These are phyloP conservation scores for Vesta saturnalis DNA, from an alignment of 2,888 invertebrate genomes.

Conservation along the genomic window DNA sequence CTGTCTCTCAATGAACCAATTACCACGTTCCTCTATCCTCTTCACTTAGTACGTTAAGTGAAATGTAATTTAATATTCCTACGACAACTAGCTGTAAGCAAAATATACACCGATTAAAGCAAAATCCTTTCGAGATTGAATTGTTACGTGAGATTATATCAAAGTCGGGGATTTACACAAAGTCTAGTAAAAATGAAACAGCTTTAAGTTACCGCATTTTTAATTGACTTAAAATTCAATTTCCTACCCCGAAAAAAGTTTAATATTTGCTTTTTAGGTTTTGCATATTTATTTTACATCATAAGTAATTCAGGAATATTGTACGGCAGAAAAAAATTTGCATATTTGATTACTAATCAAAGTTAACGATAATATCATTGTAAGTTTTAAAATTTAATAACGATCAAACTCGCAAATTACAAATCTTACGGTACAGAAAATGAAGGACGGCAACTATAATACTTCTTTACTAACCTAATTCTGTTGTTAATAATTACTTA, in stretches of 20 bases:
- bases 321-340: conserved; percentile 1
- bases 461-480: too few relatives aligned
- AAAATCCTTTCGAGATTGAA: not conserved
- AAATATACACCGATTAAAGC: not conserved
- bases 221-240: conserved; percentile 1
- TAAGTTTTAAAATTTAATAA: too few relatives aligned
- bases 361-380: too few relatives aligned
- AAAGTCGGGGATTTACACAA: conserved; percentile 1
- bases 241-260: not conserved
- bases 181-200: not conserved
- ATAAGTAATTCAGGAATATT: not conserved
- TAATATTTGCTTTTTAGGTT: not conserved
- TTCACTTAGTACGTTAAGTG: not conserved
- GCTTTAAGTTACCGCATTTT: not conserved
- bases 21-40: too few relatives aligned
- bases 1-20: not conserved
- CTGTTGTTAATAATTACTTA: too few relatives aligned
- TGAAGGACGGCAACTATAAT: too few relatives aligned
- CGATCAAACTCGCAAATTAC: too few relatives aligned
- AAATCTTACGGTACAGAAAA: too few relatives aligned
- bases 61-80: not conserved
- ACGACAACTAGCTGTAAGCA: not conserved
- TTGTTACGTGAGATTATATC: conserved; percentile 1
- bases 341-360: not conserved
- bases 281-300: conserved; percentile 1